phyloP scores from a whole-genome alignment of 2,797 vertebrate species.

The Halcyon chelicuti region DNA sequence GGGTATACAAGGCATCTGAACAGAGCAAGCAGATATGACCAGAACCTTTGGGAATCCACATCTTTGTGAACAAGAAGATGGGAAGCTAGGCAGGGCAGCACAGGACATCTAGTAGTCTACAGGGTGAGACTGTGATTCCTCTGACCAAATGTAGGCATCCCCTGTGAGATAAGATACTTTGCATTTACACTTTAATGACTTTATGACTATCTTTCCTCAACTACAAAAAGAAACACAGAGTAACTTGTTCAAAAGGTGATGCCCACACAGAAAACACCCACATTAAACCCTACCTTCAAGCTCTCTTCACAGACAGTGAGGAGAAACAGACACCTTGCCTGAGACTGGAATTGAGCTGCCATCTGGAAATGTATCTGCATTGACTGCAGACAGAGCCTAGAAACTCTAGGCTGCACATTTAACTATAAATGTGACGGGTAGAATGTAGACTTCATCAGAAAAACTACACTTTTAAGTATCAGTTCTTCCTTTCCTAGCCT shows the following conservation, averaged over 20 bases:
- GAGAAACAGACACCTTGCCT: not conserved
- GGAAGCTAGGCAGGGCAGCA: not conserved
- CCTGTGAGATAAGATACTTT: not conserved
- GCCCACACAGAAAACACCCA: not conserved
- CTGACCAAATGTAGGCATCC: not conserved
- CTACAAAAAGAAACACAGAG: not conserved
- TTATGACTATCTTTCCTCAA: not conserved
- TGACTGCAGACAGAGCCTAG: not conserved
- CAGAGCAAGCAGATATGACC: not conserved
- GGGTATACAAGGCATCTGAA: not conserved
- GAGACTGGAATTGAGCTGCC: not conserved
- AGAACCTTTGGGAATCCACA: not conserved
- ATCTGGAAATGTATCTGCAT: not conserved
- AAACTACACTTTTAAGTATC: not conserved
- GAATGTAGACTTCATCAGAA: not conserved
- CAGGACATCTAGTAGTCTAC: fast-evolving
- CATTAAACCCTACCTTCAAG: not conserved
- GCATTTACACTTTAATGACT: not conserved
- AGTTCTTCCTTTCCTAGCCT: not conserved
- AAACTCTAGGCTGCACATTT: not conserved
- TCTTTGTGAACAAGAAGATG: not conserved
- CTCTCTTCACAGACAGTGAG: not conserved
- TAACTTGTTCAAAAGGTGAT: not conserved
- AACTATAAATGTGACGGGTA: not conserved
- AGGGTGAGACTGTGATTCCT: not conserved